Base-by-base conservation (phyloP, 2,113 vertebrate genomes). In the Phaethornis superciliosus region DNA sequence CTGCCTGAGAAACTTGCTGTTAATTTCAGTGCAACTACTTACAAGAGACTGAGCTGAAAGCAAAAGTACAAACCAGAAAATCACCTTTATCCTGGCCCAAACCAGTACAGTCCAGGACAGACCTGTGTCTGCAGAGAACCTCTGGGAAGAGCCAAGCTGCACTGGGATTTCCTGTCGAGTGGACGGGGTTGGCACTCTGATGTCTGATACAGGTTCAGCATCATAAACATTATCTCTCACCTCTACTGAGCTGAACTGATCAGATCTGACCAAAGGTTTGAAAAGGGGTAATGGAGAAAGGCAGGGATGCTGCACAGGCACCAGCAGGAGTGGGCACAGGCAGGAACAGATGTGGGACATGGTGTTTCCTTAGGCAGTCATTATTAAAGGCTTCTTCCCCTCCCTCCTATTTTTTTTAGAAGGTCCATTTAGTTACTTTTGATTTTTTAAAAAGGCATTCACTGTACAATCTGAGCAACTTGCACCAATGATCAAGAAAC, bases 201-300 rank as follows among this genome's bases (percentile, higher is more conserved):
- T 62, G 65, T 46, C 65, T 58, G 15, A 28, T 44, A 32, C 5
- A 47, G 28, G 20, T 56, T 70, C 18, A 21, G 10, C n/a, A 26
- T 18, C 28, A 23, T 3, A 63, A 47, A 32, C 6, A 1, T 16
- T 8, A 15, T 6, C 22, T 9, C 12, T 60, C 0, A 1, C 32
- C 46, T 58, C n/a, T n/a, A 52, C n/a, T n/a, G n/a, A n/a, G n/a
- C 30, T 42, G 33, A 56, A 32, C 32, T 26, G 30, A 26, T 7
- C 62, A 56, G 42, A 58, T 16, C 23, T 6, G 14, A n/a, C 23
- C 56, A 58, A 20, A 52, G 22, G 35, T 75, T 52, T 24, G 18
- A 11, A 44, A 68, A 63, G 32, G 18, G 56, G 32, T 28, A 18
- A 44, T 1, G 21, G 49, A 44, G 33, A 67, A 13, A 67, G 6